phyloP scores from a whole-genome alignment of 2,113 vertebrate species.

The Tychaedon coryphoeus region DNA sequence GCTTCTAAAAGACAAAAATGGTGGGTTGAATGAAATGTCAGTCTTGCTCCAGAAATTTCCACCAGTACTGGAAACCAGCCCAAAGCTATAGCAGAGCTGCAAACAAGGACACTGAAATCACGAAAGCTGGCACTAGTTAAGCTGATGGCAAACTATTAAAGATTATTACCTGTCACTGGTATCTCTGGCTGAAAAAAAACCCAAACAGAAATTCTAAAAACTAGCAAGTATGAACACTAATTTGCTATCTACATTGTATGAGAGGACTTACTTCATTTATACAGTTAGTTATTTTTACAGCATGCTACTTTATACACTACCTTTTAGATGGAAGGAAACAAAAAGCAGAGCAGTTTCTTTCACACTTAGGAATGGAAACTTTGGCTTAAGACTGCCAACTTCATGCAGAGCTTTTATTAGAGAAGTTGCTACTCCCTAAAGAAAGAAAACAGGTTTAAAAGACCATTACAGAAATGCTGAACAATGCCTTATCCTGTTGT shows the following conservation, averaged over 20 bases:
- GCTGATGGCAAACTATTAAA: background rate
- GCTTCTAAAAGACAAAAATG: background rate
- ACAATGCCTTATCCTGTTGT: background rate
- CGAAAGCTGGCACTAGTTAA: background rate
- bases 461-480: background rate
- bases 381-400: slow-evolving; percentile 89
- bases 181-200: background rate
- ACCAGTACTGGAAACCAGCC: background rate
- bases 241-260: background rate
- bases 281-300: background rate
- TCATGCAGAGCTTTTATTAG: slow-evolving; percentile 92
- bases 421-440: slow-evolving; percentile 82
- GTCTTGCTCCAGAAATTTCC: background rate
- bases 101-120: background rate
- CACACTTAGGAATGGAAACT: slow-evolving; percentile 87
- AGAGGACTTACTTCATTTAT: background rate
- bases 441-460: background rate
- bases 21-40: background rate
- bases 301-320: slow-evolving; percentile 64
- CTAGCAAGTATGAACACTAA: background rate
- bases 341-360: slow-evolving; percentile 85
- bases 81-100: background rate
- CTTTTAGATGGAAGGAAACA: slow-evolving; percentile 91
- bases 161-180: background rate
- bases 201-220: background rate